phyloP scores from a whole-genome alignment of 2,888 invertebrate genomes.

The Philhelius pedissequus region DNA sequence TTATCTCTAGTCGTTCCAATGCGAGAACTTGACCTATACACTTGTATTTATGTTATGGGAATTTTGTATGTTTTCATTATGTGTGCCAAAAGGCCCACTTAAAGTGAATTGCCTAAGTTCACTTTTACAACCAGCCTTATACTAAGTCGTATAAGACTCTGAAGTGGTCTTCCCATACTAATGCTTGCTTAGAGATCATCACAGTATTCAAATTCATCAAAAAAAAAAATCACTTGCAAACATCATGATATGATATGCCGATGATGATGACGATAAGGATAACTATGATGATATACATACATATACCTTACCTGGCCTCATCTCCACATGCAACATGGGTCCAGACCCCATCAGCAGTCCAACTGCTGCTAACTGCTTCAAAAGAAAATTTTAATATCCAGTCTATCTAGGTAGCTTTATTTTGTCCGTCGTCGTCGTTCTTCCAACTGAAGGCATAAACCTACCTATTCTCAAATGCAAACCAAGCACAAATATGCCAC shows the following conservation, averaged over 20 bases:
- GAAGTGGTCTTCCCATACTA: not conserved
- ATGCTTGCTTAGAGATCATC: not conserved
- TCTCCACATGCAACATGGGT: not conserved
- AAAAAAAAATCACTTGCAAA: not conserved
- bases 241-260: not conserved
- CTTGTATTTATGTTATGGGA: no score
- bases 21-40: no score
- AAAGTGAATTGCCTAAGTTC: not conserved
- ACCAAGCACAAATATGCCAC: constrained; percentile 37
- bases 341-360: not conserved
- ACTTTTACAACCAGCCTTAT: not conserved
- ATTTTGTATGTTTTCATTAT: no score
- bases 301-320: not conserved
- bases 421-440: not conserved
- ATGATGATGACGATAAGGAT: no score
- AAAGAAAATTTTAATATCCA: constrained; percentile 18
- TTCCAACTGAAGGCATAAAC: not conserved
- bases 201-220: not conserved
- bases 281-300: no score
- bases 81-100: no score
- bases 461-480: constrained; percentile 32
- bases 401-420: not conserved
- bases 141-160: not conserved
- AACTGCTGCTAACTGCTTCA: not conserved
- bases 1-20: no score